Evolutionary conservation across 2,888 invertebrate genomes (phyloP).

Genomic region (Nomada ruficornis): DNA sequence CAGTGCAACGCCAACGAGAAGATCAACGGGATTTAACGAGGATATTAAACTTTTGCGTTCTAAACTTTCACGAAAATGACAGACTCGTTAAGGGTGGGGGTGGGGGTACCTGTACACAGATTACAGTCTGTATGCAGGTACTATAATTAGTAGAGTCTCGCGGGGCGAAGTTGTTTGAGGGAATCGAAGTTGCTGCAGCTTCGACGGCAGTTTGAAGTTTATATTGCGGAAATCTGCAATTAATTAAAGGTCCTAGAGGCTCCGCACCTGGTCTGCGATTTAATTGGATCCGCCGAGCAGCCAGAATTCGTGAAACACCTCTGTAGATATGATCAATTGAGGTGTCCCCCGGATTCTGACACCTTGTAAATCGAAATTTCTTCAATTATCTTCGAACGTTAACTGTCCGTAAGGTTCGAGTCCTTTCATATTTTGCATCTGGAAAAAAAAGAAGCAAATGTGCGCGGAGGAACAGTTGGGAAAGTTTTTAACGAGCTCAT

Average conservation of each 20-base stretch:
- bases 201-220: conserved; percentile 37
- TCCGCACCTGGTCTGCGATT: neutral
- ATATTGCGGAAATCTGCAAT: conserved; percentile 26
- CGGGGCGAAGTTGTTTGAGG: conserved; percentile 7
- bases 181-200: conserved; percentile 23
- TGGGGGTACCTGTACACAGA: too few relatives aligned
- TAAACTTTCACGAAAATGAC: neutral
- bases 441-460: too few relatives aligned
- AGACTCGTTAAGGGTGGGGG: neutral
- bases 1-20: too few relatives aligned
- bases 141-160: conserved; percentile 18
- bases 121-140: neutral
- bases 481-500: neutral
- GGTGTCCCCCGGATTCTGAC: neutral
- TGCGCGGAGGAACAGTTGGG: too few relatives aligned
- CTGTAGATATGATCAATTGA: neutral
- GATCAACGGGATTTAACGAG: too few relatives aligned
- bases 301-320: conserved; percentile 8
- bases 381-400: neutral
- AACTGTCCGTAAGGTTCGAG: neutral
- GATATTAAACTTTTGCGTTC: too few relatives aligned
- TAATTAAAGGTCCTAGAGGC: conserved; percentile 16
- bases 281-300: neutral
- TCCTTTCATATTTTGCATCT: neutral
- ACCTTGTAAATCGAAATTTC: neutral